Evolutionary conservation across 2,797 vertebrate genomes (phyloP).

Genomic region (Acanthopagrus latus): DNA sequence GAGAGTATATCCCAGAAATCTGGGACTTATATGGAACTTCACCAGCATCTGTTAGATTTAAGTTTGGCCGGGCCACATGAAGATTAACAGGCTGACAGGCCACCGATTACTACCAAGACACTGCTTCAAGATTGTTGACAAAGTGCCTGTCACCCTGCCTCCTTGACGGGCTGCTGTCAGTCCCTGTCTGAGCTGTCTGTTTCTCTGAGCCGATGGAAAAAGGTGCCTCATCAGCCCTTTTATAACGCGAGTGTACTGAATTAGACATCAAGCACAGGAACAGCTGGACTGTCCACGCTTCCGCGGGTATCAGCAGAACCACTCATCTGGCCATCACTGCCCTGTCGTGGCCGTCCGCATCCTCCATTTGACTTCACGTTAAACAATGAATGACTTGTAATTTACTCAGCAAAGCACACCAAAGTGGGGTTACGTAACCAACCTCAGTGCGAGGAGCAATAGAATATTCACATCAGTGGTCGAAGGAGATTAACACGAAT

Average conservation of each 20-base stretch:
- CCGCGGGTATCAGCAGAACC: constrained; percentile 65
- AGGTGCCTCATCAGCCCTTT: constrained; percentile 77
- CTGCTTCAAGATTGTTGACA: constrained; percentile 54
- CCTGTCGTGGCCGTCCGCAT: constrained; percentile 62
- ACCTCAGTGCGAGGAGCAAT: constrained; percentile 43
- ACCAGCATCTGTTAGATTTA: constrained; percentile 56
- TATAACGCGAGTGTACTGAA: constrained; percentile 34
- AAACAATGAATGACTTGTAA: constrained; percentile 70
- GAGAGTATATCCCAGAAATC: constrained; percentile 28
- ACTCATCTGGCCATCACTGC: constrained; percentile 61
- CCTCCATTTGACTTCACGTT: constrained; percentile 64
- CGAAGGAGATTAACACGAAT: constrained; percentile 64
- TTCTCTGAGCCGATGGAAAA: constrained; percentile 55
- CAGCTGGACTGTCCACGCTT: constrained; percentile 73
- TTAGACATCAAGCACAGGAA: constrained; percentile 63
- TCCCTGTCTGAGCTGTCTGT: constrained; percentile 58
- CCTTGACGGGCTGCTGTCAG: constrained; percentile 65
- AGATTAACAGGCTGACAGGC: constrained; percentile 69
- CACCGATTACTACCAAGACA: constrained; percentile 67
- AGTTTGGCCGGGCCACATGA: constrained; percentile 52
- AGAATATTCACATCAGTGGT: constrained; percentile 64
- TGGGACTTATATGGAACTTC: constrained; percentile 54
- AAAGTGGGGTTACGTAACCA: constrained; percentile 69
- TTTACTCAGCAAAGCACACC: constrained; percentile 68
- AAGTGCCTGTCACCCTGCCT: constrained; percentile 44